These are phyloP conservation scores for Cetoscarus ocellatus DNA, from an alignment of 2,797 vertebrate genomes.

Conservation along the genomic window DNA sequence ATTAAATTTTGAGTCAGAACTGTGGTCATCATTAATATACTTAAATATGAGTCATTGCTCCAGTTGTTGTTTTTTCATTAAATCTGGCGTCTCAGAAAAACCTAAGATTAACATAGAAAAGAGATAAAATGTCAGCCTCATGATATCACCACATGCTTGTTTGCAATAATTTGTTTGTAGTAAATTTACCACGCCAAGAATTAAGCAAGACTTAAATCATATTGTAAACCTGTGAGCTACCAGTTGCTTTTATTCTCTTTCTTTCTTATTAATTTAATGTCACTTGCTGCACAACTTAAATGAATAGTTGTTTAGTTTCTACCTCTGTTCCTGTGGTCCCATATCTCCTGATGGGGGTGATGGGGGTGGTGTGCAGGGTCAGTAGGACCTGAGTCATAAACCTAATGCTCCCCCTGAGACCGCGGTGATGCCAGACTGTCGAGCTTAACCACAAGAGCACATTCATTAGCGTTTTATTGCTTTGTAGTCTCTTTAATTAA, in stretches of 20 bases:
- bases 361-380: conserved; percentile 24
- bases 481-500: conserved; percentile 63
- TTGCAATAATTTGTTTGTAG: too few species aligned
- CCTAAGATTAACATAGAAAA: too few species aligned
- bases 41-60: too few species aligned
- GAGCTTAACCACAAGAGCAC: conserved; percentile 70
- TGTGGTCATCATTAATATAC: too few species aligned
- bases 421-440: conserved; percentile 62
- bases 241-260: conserved; percentile 1
- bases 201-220: background rate
- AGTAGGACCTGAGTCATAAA: conserved; percentile 70
- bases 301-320: conserved; percentile 30
- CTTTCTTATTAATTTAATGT: background rate
- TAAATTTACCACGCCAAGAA: background rate
- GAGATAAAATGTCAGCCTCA: too few species aligned
- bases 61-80: too few species aligned
- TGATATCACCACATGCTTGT: too few species aligned
- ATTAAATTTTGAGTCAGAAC: too few species aligned
- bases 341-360: conserved; percentile 41
- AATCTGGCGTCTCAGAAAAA: too few species aligned
- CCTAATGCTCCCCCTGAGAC: conserved; percentile 70
- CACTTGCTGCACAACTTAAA: conserved; percentile 15
- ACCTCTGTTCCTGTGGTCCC: conserved; percentile 50
- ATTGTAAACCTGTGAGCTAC: conserved; percentile 23
- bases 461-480: conserved; percentile 80